Conservation (phyloP, 2,797 vertebrate species). For the Acomys russatus region DNA sequence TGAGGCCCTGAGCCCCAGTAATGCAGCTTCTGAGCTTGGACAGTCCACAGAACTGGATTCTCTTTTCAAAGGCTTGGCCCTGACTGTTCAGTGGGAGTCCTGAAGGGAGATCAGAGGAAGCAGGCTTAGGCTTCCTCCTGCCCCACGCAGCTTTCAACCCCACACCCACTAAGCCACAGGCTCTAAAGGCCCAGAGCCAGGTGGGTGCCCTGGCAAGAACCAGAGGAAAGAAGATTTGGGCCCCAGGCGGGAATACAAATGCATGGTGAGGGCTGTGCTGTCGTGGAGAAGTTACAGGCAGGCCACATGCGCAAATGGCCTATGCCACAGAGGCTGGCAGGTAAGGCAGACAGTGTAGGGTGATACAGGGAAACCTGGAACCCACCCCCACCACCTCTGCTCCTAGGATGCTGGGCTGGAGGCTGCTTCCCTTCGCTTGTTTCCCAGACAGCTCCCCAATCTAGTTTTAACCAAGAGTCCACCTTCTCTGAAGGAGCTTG, state of each 20-base stretch:
- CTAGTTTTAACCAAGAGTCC: too few species aligned
- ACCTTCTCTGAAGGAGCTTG: too few species aligned
- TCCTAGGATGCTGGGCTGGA: background rate
- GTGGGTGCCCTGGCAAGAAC: background rate
- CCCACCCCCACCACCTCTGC: background rate
- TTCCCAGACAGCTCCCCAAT: background rate
- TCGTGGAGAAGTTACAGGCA: accelerated
- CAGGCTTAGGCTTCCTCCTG: background rate
- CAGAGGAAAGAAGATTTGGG: background rate
- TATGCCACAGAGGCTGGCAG: too few species aligned
- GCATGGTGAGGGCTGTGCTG: accelerated
- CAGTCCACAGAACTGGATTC: slow-evolving; percentile 54
- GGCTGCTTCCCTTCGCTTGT: background rate
- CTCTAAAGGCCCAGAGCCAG: background rate
- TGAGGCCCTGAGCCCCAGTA: background rate
- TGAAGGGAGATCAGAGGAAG: slow-evolving; percentile 8
- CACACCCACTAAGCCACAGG: accelerated
- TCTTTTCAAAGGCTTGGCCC: slow-evolving; percentile 86
- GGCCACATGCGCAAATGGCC: accelerated
- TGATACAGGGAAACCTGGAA: background rate
- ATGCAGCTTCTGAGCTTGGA: background rate
- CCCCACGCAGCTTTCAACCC: accelerated
- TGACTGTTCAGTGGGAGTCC: slow-evolving; percentile 88
- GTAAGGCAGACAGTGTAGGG: background rate
- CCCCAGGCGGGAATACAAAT: background rate